phyloP scores from a whole-genome alignment of 2,113 vertebrate species.

The Paradisaea rubra region DNA sequence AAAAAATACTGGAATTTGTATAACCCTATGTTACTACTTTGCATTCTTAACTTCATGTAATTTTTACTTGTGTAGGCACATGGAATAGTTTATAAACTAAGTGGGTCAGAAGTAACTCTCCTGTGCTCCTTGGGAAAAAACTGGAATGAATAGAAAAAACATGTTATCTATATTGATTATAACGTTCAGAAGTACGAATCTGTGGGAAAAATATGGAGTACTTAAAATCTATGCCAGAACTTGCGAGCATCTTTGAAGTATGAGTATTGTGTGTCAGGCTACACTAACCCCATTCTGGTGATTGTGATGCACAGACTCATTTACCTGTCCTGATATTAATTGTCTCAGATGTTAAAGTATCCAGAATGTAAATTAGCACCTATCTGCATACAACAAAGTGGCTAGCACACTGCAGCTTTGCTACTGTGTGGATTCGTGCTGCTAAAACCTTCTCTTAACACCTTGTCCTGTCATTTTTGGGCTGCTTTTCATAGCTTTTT shows the following conservation, averaged over 20 bases:
- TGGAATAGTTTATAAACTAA: not conserved
- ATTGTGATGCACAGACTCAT: not conserved
- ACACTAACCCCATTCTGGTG: not conserved
- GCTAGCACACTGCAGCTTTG: not conserved
- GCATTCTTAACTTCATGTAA: not conserved
- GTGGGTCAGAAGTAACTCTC: not conserved
- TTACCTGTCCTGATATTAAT: not conserved
- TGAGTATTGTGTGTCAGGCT: not conserved
- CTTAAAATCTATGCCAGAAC: not conserved
- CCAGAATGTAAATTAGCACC: not conserved
- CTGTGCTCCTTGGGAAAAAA: not conserved
- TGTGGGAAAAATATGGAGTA: not conserved
- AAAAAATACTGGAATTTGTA: not conserved
- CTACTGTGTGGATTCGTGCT: not conserved
- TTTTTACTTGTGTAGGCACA: not conserved
- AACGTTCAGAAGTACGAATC: not conserved
- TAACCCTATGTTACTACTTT: not conserved
- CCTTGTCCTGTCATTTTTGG: not conserved
- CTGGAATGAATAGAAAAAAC: not conserved
- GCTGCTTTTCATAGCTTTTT: not conserved
- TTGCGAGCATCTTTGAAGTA: not conserved
- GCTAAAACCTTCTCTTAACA: not conserved
- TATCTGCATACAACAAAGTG: not conserved
- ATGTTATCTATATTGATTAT: not conserved
- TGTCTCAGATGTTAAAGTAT: not conserved